phyloP scores from a whole-genome alignment of 2,888 invertebrate species.

The Platycheirus rosarum region DNA sequence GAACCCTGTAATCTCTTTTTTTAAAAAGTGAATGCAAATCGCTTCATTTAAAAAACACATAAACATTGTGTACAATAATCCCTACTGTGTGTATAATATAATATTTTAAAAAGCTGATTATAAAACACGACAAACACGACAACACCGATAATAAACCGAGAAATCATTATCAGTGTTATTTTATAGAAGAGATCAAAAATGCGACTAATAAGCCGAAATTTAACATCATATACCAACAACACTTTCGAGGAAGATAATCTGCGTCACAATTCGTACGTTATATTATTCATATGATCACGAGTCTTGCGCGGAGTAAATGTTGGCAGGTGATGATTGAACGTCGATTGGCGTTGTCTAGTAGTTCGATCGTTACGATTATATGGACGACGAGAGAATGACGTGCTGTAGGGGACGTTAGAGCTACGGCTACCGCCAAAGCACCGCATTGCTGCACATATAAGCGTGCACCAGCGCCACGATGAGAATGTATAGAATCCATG shows the following conservation, averaged over 20 bases:
- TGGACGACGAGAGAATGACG: slow-evolving; percentile 77
- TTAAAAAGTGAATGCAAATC: slow-evolving; percentile 1
- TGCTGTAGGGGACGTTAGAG: slow-evolving; percentile 79
- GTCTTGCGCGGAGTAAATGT: slow-evolving; percentile 80
- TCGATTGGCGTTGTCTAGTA: slow-evolving; percentile 78
- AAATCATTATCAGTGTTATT: slow-evolving; percentile 44
- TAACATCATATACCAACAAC: slow-evolving; percentile 67
- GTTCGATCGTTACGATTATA: slow-evolving; percentile 75
- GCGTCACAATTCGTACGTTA: slow-evolving; percentile 83
- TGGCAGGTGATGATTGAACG: slow-evolving; percentile 79
- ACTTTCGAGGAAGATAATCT: slow-evolving; percentile 74
- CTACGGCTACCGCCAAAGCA: slow-evolving; percentile 80
- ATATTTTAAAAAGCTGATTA: slow-evolving; percentile 69
- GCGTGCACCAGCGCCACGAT: slow-evolving; percentile 82
- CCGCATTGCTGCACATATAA: slow-evolving; percentile 82
- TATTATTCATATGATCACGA: slow-evolving; percentile 82
- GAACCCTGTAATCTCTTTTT: slow-evolving; percentile 11
- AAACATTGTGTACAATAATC: slow-evolving; percentile 55
- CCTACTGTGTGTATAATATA: slow-evolving; percentile 58
- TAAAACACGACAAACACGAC: slow-evolving; percentile 73
- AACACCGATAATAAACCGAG: slow-evolving; percentile 59
- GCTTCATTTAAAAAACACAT: slow-evolving; percentile 41
- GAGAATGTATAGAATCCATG: slow-evolving; percentile 80
- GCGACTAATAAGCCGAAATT: slow-evolving; percentile 60
- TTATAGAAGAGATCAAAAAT: slow-evolving; percentile 70